phyloP scores from a whole-genome alignment of 1,140 invertebrate genomes.

The Pseudomyrmex cubaensis region DNA sequence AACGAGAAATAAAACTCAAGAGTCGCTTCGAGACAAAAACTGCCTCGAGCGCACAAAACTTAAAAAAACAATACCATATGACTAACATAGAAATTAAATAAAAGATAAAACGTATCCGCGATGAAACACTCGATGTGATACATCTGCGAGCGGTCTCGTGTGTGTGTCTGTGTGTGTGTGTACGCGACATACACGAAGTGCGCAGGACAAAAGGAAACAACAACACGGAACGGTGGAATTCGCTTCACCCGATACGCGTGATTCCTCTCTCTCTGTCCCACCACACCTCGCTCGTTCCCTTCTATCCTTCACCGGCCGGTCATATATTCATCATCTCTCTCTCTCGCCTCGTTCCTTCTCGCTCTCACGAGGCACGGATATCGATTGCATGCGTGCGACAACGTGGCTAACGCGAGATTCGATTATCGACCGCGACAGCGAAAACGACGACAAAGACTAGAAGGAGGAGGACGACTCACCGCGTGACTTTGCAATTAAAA shows the following conservation, averaged over 20 bases:
- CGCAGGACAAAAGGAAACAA: conserved; percentile 37
- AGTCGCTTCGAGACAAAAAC: conserved; percentile 25
- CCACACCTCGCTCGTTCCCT: conserved; percentile 22
- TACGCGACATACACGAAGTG: not conserved
- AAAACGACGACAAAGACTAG: conserved; percentile 2
- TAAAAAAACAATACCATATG: not conserved
- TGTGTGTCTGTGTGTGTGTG: not conserved
- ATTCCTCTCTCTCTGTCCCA: conserved; percentile 31
- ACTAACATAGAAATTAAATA: not conserved
- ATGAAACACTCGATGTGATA: not conserved
- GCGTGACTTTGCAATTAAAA: conserved; percentile 21
- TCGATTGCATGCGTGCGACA: conserved; percentile 66
- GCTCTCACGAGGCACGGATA: conserved; percentile 47
- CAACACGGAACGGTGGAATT: conserved; percentile 68
- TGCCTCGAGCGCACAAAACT: not conserved
- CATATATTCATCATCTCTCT: not conserved
- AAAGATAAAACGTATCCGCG: too few species aligned
- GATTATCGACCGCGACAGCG: conserved; percentile 43
- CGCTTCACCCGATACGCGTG: conserved; percentile 58
- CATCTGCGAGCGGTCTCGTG: not conserved
- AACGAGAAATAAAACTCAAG: conserved; percentile 36
- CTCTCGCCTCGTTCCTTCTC: conserved; percentile 1
- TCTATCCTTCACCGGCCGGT: not conserved
- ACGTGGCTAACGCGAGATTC: conserved; percentile 47
- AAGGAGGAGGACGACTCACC: conserved; percentile 25